Base-by-base conservation (phyloP, 2,797 vertebrate species). In the Mormyrus hasselquistii region DNA sequence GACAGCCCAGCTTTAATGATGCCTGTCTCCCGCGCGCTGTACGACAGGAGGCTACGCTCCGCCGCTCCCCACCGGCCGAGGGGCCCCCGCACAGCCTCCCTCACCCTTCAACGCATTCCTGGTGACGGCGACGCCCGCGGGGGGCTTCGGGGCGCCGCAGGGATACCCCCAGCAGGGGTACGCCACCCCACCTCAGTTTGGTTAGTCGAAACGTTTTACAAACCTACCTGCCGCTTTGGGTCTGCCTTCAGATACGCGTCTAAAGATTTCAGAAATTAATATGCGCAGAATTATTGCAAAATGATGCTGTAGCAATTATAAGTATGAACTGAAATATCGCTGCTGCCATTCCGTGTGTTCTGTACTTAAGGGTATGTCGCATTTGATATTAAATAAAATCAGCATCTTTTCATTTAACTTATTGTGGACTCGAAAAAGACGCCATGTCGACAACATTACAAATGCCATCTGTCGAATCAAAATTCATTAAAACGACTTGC, bases 91-190 rank as follows among this genome's bases (percentile, higher is more conserved):
- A 0, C 98, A 99, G 0, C 97, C 98, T 34, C 97, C 96, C 0
- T 96, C 98, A 6, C 97, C 98, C 0, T 99, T 99, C 94, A 98
- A 96, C 91, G 97, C 98, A 90, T 99, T 99, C 95, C 97, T 99
- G 49, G 98, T 99, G 90, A 98, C 99, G 2, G 91, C 93, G 5
- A 96, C 98, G 79, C 97, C 98, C 88, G 96, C 98, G 0, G 98
- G 97, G 91, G 94, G 98, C 90, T 99, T 98, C 12, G 97, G 98
- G 0, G 97, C 98, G 93, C 97, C 97, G 90, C 98, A 99, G 95
- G 99, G 97, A 94, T 99, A 98, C 93, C 96, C 98, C 90, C 97
- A 98, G 93, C 96, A 96, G 94, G 98, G 97, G 94, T 99, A 99
- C 86, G 97, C 97, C 90, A 97, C 98, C 91, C 97, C 98, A 92